A percentile compares a stretch with the other conserved stretches of the same genome.
These are phyloP conservation scores for Cynaeus angustus DNA, from an alignment of 2,888 invertebrate species.

Conservation along the genomic window DNA sequence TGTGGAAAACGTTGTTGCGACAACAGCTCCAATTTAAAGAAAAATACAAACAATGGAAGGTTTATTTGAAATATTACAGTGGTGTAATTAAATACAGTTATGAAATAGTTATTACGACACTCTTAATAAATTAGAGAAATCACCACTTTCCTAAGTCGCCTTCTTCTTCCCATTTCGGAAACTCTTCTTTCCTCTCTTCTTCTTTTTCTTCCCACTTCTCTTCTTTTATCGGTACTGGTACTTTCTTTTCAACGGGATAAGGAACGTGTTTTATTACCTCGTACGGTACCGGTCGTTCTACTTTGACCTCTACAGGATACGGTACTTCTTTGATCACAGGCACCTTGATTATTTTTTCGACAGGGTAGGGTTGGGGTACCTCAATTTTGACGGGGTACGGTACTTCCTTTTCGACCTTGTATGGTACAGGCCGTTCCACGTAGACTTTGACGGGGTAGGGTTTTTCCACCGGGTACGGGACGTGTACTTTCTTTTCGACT, in stretches of 20 bases:
- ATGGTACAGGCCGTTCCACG: constrained; percentile 79
- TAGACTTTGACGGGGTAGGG: constrained; percentile 79
- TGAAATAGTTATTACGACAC: too few relatives aligned
- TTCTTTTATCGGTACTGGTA: constrained; percentile 73
- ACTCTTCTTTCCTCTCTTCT: constrained; percentile 32
- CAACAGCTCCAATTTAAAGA: background rate
- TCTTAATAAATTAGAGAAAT: background rate
- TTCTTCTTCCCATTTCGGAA: constrained; percentile 48
- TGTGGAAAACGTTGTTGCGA: background rate
- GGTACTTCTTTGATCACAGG: constrained; percentile 81
- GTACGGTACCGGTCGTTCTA: constrained; percentile 81
- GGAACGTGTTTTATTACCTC: constrained; percentile 78
- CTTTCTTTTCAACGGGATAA: constrained; percentile 75
- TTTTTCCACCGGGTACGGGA: constrained; percentile 72
- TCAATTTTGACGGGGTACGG: constrained; percentile 82
- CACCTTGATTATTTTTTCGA: constrained; percentile 78
- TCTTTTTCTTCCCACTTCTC: constrained; percentile 49
- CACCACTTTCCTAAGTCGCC: constrained; percentile 44
- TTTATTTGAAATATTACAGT: background rate
- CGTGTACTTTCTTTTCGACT: constrained; percentile 81
- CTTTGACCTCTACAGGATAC: constrained; percentile 81
- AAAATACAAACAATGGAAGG: background rate
- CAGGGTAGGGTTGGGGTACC: constrained; percentile 76
- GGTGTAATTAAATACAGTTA: too few relatives aligned
- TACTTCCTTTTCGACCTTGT: constrained; percentile 82